Conservation (phyloP, 2,797 vertebrate species). For the Picus viridis region DNA sequence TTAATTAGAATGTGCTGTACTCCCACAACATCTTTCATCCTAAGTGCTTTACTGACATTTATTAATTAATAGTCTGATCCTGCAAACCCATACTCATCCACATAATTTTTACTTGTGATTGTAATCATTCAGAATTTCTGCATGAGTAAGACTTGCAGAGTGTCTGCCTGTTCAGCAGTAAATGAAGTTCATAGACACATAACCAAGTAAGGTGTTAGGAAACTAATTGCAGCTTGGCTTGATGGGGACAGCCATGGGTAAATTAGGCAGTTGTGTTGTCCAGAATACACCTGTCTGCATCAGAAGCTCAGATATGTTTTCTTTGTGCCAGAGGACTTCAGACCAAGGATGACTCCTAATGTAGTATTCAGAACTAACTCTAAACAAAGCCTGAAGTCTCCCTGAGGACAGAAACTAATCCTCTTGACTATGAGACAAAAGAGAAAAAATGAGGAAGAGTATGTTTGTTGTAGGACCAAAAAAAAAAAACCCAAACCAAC, state of each 20-base stretch:
- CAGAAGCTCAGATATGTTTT: not conserved
- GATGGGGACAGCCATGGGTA: not conserved
- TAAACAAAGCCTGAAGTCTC: not conserved
- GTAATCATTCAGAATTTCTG: constrained; percentile 10
- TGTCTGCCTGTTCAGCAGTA: not conserved
- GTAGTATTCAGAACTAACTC: not conserved
- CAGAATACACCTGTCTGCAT: not conserved
- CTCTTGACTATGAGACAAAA: not conserved
- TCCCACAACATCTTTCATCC: constrained; percentile 13
- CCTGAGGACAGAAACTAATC: not conserved
- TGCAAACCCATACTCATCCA: not conserved
- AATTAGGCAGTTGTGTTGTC: not conserved
- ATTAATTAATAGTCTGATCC: constrained; percentile 40
- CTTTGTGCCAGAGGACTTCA: not conserved
- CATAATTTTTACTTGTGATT: constrained; percentile 33
- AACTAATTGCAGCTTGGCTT: not conserved
- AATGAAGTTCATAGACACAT: not conserved
- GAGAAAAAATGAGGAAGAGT: not conserved
- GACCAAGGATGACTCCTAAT: not conserved
- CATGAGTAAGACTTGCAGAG: not conserved
- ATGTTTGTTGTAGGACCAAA: not conserved
- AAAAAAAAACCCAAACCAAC: too few species aligned
- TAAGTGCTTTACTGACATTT: constrained; percentile 34
- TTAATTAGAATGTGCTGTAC: constrained; percentile 4
- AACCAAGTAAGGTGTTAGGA: not conserved